These are phyloP conservation scores for Zaprionus obscuricornis DNA, from an alignment of 2,888 invertebrate species.

Conservation along the genomic window DNA sequence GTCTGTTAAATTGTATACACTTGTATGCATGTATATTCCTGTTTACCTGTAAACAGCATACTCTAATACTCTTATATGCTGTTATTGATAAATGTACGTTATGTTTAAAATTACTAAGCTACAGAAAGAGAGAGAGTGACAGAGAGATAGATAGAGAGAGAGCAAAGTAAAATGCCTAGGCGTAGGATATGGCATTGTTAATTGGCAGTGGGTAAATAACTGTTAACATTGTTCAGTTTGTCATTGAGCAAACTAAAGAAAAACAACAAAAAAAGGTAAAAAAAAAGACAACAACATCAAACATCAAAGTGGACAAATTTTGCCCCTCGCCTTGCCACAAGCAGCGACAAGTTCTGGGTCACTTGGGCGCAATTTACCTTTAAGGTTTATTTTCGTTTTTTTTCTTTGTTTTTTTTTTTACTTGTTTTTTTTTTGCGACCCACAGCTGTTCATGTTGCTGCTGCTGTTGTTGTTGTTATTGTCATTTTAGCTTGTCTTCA, in stretches of 20 bases:
- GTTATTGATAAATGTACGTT: too few relatives aligned
- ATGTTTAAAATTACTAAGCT: too few relatives aligned
- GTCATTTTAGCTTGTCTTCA: neutral
- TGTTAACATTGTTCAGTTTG: constrained; percentile 27
- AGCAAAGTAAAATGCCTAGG: neutral
- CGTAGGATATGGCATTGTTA: constrained; percentile 4
- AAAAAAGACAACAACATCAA: too few relatives aligned
- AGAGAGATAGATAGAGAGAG: too few relatives aligned
- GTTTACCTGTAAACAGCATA: constrained; percentile 2
- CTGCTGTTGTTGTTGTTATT: constrained; percentile 34
- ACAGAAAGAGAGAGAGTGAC: too few relatives aligned
- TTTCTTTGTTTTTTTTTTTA: constrained; percentile 19
- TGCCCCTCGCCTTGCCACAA: neutral
- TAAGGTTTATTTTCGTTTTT: constrained; percentile 13
- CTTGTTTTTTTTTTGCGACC: constrained; percentile 26
- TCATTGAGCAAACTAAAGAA: constrained; percentile 25
- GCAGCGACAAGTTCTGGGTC: constrained; percentile 67
- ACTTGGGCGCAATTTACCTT: constrained; percentile 49
- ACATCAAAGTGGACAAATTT: constrained; percentile 25
- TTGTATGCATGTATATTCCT: neutral
- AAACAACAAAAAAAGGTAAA: too few relatives aligned
- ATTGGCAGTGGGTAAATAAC: constrained; percentile 22
- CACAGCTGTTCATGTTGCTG: too few relatives aligned
- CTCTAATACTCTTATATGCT: constrained; percentile 33
- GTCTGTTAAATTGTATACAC: too few relatives aligned